These are phyloP conservation scores for Centruroides sculpturatus DNA, from an alignment of 1,140 invertebrate species.

Conservation along the genomic window DNA sequence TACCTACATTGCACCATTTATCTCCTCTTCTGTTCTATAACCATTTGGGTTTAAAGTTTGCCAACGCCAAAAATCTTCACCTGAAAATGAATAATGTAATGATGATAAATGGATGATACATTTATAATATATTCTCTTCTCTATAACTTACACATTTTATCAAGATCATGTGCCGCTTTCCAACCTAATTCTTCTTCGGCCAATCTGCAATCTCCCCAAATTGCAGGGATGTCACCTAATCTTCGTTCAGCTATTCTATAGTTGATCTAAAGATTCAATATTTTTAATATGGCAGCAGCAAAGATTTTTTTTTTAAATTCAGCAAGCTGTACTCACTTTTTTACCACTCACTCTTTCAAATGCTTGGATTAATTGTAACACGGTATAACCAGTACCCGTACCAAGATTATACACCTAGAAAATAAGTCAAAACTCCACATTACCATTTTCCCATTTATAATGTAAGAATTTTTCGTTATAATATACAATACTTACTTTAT, in stretches of 20 bases:
- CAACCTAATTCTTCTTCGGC: constrained; percentile 60
- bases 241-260: constrained; percentile 52
- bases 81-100: constrained; percentile 31
- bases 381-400: constrained; percentile 71
- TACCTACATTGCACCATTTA: too few relatives aligned
- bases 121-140: too few relatives aligned
- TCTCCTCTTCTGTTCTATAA: constrained; percentile 31
- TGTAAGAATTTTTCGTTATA: background rate
- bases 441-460: too few relatives aligned
- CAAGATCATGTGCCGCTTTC: constrained; percentile 49
- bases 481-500: constrained; percentile 38
- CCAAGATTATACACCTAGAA: constrained; percentile 59
- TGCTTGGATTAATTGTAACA: constrained; percentile 57
- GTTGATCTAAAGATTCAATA: constrained; percentile 36
- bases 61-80: constrained; percentile 77
- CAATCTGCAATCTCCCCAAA: constrained; percentile 61
- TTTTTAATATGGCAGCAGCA: too few relatives aligned
- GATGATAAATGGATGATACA: too few relatives aligned
- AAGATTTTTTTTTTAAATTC: too few relatives aligned
- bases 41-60: constrained; percentile 71
- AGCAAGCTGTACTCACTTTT: constrained; percentile 24
- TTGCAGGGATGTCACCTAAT: constrained; percentile 64
- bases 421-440: too few relatives aligned
- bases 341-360: constrained; percentile 65
- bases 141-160: constrained; percentile 65